Evolutionary conservation across 92 coral and sea anemone genomes (phyloP).

Genomic region (Phenganax subtilis): DNA sequence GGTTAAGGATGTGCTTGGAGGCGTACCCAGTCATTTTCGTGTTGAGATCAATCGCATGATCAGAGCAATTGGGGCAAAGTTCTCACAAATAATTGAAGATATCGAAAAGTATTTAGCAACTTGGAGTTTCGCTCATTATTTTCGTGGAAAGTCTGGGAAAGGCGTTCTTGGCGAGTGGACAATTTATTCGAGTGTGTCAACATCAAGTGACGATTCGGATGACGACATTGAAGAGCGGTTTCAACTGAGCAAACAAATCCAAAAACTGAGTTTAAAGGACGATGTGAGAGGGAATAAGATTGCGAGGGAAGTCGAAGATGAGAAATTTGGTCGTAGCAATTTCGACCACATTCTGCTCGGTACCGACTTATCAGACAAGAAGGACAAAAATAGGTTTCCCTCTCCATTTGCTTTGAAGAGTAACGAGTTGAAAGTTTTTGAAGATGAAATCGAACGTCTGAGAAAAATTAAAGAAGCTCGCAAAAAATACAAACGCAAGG

Average conservation of each 20-base stretch:
- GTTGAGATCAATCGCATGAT: constrained; percentile 10
- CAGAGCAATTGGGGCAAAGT: not conserved
- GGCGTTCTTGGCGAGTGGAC: too few relatives aligned
- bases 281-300: too few relatives aligned
- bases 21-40: not conserved
- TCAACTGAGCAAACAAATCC: too few relatives aligned
- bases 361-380: not conserved
- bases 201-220: too few relatives aligned
- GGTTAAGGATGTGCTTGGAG: not conserved
- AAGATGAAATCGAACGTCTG: not conserved
- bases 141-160: too few relatives aligned
- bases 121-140: too few relatives aligned
- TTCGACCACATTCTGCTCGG: not conserved
- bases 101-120: not conserved
- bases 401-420: not conserved
- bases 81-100: not conserved
- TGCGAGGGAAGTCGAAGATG: too few relatives aligned
- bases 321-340: not conserved
- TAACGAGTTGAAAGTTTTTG: not conserved
- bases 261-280: too few relatives aligned
- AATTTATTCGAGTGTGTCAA: too few relatives aligned
- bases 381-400: not conserved
- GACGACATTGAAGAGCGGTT: too few relatives aligned
- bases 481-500: not conserved
- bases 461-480: not conserved